Conservation (phyloP, 2,797 vertebrate genomes). For the Chanos chanos region DNA sequence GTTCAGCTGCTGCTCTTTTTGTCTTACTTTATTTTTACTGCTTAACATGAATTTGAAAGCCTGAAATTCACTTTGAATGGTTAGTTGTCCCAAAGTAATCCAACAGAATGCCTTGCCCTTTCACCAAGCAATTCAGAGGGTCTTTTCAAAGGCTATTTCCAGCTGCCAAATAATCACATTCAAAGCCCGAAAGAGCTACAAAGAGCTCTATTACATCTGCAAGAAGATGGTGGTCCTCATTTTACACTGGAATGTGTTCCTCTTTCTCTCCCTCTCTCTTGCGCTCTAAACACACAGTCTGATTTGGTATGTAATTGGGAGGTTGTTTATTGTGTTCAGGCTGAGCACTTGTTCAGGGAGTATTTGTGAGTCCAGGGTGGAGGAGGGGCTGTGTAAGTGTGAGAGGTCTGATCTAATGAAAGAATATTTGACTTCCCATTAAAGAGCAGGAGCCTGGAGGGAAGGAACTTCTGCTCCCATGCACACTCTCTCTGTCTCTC, state of each 20-base stretch:
- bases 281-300: slow-evolving; percentile 12
- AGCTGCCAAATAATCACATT: slow-evolving; percentile 12
- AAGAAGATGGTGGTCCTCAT: slow-evolving; percentile 9
- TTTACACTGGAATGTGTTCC: slow-evolving; percentile 14
- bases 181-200: slow-evolving; percentile 16
- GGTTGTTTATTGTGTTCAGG: slow-evolving; percentile 14
- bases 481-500: background rate
- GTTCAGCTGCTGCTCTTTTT: slow-evolving; percentile 30
- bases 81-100: background rate
- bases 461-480: background rate
- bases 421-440: slow-evolving; percentile 26
- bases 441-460: background rate
- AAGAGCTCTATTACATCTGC: slow-evolving; percentile 26
- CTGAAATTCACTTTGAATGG: background rate
- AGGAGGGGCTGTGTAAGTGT: slow-evolving; percentile 15
- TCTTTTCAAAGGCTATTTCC: slow-evolving; percentile 1
- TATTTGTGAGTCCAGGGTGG: background rate
- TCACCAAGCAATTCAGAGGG: background rate
- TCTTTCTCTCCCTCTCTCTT: no score
- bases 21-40: background rate
- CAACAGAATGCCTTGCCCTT: background rate
- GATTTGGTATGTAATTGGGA: slow-evolving; percentile 17
- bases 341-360: background rate
- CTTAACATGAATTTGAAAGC: background rate
- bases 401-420: slow-evolving; percentile 16